phyloP scores from a whole-genome alignment of 2,797 vertebrate genomes.

The Meda fulgida region DNA sequence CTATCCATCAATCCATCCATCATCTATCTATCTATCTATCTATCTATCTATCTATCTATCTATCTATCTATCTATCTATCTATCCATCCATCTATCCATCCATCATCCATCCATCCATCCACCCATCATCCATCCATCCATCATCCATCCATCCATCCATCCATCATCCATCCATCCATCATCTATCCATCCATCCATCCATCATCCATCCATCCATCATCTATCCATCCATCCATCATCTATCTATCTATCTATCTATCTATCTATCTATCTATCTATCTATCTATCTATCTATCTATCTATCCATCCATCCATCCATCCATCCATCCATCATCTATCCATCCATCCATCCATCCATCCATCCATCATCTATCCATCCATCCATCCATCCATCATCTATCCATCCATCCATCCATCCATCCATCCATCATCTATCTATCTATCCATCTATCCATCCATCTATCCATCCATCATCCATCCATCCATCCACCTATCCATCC shows the following conservation, averaged over 20 bases:
- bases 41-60: not conserved
- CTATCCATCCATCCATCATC: fast-evolving
- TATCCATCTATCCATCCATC: fast-evolving
- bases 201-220: no score
- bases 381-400: not conserved
- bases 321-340: no score
- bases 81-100: fast-evolving
- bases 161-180: no score
- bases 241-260: fast-evolving
- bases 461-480: not conserved
- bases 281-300: fast-evolving
- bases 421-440: fast-evolving
- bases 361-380: not conserved
- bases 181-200: fast-evolving
- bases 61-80: no score
- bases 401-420: fast-evolving
- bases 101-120: no score
- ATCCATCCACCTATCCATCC: fast-evolving
- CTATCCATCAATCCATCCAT: fast-evolving
- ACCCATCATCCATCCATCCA: no score
- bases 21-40: not conserved
- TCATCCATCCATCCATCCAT: fast-evolving
- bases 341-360: fast-evolving
- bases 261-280: no score
- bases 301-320: fast-evolving